Percentiles rank a stretch among this genome's conserved stretches.
phyloP scores from a whole-genome alignment of 1,140 invertebrate genomes.

The Apis florea region DNA sequence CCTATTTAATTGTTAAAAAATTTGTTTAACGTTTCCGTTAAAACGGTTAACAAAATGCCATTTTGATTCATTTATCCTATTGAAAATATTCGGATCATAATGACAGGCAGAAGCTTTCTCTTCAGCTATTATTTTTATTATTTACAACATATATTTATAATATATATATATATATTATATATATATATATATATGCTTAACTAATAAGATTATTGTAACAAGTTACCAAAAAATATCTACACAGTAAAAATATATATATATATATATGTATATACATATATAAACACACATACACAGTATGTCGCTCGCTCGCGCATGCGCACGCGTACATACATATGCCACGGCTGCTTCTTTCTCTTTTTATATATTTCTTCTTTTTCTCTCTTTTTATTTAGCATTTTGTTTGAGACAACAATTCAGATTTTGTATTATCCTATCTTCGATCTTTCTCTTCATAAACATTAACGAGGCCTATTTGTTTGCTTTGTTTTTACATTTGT shows the following conservation, averaged over 20 bases:
- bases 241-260: conserved; percentile 67
- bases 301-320: conserved; percentile 1
- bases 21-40: background rate
- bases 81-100: background rate
- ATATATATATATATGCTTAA: conserved; percentile 55
- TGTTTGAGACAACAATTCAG: conserved; percentile 1
- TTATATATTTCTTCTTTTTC: background rate
- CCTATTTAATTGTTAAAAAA: conserved; percentile 1
- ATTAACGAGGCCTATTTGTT: conserved; percentile 38
- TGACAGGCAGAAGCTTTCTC: conserved; percentile 37
- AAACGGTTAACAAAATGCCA: conserved; percentile 56
- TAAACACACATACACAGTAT: conserved; percentile 58
- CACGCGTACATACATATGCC: conserved; percentile 13
- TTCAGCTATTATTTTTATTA: conserved; percentile 42
- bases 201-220: conserved; percentile 65
- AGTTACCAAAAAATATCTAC: conserved; percentile 76
- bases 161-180: conserved; percentile 39
- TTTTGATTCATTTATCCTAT: conserved; percentile 32
- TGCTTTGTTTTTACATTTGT: background rate
- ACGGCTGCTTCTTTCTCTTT: conserved; percentile 1
- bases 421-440: background rate
- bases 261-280: conserved; percentile 60
- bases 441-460: conserved; percentile 34
- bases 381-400: background rate
- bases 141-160: conserved; percentile 58